A percentile compares a stretch with the other conserved stretches of the same genome.
phyloP scores from a whole-genome alignment of 2,888 invertebrate species.

The Leucophenga montana region DNA sequence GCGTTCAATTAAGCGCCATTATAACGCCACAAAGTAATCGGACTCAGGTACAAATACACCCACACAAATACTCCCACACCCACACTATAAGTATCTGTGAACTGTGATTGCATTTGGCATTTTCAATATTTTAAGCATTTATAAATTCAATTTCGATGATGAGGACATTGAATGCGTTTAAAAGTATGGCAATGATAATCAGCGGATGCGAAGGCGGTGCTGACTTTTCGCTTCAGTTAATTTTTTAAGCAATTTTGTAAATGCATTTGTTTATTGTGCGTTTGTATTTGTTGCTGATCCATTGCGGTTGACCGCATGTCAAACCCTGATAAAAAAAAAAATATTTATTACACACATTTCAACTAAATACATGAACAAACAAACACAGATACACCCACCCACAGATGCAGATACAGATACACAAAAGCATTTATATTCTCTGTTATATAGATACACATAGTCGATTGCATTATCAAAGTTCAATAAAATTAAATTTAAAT shows the following conservation, averaged over 20 bases:
- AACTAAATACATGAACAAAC: constrained; percentile 2
- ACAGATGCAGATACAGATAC: background rate
- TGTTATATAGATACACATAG: background rate
- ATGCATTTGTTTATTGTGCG: background rate
- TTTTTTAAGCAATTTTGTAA: background rate
- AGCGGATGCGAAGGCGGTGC: constrained; percentile 22
- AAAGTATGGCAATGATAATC: background rate
- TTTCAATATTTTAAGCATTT: constrained; percentile 58
- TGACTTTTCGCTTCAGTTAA: background rate
- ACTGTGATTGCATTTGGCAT: constrained; percentile 22
- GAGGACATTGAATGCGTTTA: too few species aligned
- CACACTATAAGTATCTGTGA: background rate
- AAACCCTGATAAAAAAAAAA: constrained; percentile 40
- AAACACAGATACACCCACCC: constrained; percentile 1
- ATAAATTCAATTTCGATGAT: constrained; percentile 54
- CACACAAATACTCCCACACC: constrained; percentile 18
- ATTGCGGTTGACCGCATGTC: constrained; percentile 48
- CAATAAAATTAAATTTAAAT: constrained; percentile 23
- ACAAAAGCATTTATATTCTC: too few species aligned
- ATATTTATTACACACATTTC: constrained; percentile 32
- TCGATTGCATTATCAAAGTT: background rate
- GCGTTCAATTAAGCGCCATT: constrained; percentile 60
- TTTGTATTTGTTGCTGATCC: constrained; percentile 34
- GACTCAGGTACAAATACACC: constrained; percentile 36
- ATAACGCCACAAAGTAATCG: constrained; percentile 46